Percentiles rank a stretch among this genome's conserved stretches.
Conservation (phyloP, 2,797 vertebrate species). For the Cercopithecus neglectus region DNA sequence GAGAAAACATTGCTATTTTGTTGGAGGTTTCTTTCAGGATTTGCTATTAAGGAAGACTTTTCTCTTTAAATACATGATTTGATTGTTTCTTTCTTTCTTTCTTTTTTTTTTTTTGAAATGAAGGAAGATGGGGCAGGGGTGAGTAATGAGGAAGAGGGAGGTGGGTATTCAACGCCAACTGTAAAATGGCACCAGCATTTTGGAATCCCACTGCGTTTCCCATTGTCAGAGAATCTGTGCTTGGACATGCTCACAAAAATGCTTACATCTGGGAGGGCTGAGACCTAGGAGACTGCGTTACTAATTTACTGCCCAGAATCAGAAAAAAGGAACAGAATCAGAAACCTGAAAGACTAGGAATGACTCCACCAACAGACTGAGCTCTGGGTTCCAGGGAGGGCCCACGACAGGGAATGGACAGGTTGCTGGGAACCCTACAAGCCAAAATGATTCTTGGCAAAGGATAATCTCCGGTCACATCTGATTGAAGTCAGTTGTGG, state of each 20-base stretch:
- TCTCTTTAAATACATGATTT: constrained; percentile 67
- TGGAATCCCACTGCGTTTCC: constrained; percentile 35
- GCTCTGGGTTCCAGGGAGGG: constrained; percentile 47
- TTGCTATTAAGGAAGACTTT: constrained; percentile 68
- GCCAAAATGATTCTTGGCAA: constrained; percentile 67
- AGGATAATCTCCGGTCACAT: constrained; percentile 74
- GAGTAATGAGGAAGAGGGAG: neutral
- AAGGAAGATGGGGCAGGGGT: neutral
- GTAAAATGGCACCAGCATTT: constrained; percentile 37
- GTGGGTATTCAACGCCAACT: neutral
- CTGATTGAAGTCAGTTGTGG: constrained; percentile 80
- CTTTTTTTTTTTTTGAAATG: constrained; percentile 49
- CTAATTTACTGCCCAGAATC: constrained; percentile 74
- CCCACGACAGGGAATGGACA: constrained; percentile 66
- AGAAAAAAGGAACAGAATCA: constrained; percentile 27
- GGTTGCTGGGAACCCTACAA: constrained; percentile 72
- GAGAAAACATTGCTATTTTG: constrained; percentile 70
- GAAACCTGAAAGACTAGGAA: constrained; percentile 63
- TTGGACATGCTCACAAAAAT: constrained; percentile 62
- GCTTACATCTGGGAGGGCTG: constrained; percentile 71
- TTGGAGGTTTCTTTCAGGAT: constrained; percentile 66
- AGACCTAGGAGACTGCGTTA: constrained; percentile 62
- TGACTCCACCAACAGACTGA: constrained; percentile 14
- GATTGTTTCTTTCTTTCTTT: neutral
- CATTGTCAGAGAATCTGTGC: constrained; percentile 47